Evolutionary conservation across 2,113 vertebrate genomes (phyloP), one percentile per base, ranked within the genome.

Genomic region (Lethenteron camtschaticum): DNA sequence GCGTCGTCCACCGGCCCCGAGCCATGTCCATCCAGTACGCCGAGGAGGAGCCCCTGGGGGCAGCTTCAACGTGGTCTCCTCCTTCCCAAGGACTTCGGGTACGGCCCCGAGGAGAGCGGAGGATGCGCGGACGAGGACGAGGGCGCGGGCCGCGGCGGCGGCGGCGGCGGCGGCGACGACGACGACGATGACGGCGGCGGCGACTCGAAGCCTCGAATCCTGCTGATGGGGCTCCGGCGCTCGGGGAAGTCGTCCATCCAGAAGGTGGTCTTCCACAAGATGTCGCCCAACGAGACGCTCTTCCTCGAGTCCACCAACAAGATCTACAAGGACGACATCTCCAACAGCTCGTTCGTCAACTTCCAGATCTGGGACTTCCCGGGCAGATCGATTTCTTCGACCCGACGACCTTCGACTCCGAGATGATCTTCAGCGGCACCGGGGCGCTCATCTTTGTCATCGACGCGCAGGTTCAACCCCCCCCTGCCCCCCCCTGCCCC

Each of bases 281-380:
- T 91, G 89, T 92, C 87, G 0, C 89, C 88, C 24, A 91, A 85
- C 10, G 88, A 91, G 76, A 92, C 89, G 0, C 85, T 92, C 2
- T 92, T 91, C 77, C 74, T 92, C 79, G 89, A 91, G 76, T 90
- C 88, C 74, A 92, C 89, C 12, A 91, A 91, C 78, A 91, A 87
- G 79, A 92, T 92, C 78, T 92, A 85, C 77, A 78, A 86, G 69
- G 88, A 92, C 57, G 89, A 91, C 10, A 86, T 92, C 59, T 89
- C 87, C 82, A 91, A 85, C 78, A 91, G 86, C 77, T 90, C 87
- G 74, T 92, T 92, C 68, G 88, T 92, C 73, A 90, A 86, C 79
- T 91, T 92, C 77, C 89, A 92, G 78, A 92, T 92, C 75, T 92
- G 89, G 89, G 89, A 92, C 77, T 92, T 92, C 77, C 89, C 89